Evolutionary conservation across 2,797 vertebrate species (phyloP).

Genomic region (Oreonectes daqikongensis): DNA sequence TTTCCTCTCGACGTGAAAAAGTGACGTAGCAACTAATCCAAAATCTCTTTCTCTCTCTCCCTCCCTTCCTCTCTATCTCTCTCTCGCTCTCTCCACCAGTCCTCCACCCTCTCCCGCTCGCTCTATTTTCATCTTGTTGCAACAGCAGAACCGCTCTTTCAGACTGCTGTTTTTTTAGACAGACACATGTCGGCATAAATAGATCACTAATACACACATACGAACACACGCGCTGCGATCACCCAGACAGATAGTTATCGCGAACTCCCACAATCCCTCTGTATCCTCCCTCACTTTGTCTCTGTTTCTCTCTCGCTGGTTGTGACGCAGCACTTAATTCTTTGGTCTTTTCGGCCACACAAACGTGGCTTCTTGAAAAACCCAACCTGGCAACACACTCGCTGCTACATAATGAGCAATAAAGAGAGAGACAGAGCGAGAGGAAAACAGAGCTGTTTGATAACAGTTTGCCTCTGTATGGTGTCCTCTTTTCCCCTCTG

Average conservation of each 20-base stretch:
- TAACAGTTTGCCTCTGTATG: conserved; percentile 66
- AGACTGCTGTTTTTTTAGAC: conserved; percentile 76
- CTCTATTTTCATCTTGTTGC: conserved; percentile 83
- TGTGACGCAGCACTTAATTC: conserved; percentile 99
- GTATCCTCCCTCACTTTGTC: conserved; percentile 51
- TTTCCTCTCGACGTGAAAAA: conserved; percentile 81
- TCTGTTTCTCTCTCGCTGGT: conserved; percentile 68
- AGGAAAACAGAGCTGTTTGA: conserved; percentile 47
- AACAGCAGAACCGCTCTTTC: conserved; percentile 82
- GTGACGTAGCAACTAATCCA: conserved; percentile 86
- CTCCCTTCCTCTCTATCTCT: conserved; percentile 48
- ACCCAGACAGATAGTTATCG: conserved; percentile 60
- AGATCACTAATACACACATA: conserved; percentile 40
- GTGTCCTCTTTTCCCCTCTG: conserved; percentile 67
- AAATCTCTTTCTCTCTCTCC: conserved; percentile 61
- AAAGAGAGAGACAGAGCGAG: conserved; percentile 30
- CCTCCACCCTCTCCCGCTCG: conserved; percentile 61
- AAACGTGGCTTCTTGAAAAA: conserved; percentile 84
- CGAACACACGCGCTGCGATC: conserved; percentile 32
- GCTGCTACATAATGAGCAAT: conserved; percentile 27
- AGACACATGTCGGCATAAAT: conserved; percentile 54
- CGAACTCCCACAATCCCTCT: conserved; percentile 54
- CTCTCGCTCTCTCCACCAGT: conserved; percentile 50
- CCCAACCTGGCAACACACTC: conserved; percentile 74
- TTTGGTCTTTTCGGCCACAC: conserved; percentile 85